Evolutionary conservation across 2,797 vertebrate species (phyloP).

Genomic region (Phylloscopus collybita): DNA sequence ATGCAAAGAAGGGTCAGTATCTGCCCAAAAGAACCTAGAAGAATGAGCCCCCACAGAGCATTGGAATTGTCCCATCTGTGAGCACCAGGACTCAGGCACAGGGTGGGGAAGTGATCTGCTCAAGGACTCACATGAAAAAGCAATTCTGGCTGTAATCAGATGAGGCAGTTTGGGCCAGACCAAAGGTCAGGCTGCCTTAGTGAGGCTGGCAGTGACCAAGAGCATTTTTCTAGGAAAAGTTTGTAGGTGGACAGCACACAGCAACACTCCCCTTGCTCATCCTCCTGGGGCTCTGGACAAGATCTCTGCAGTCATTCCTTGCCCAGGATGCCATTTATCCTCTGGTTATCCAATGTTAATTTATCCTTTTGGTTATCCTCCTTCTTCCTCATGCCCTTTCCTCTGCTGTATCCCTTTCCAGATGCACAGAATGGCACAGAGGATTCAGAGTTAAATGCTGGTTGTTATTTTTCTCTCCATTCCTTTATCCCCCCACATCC

Average conservation of each 20-base stretch:
- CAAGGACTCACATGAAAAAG: background rate
- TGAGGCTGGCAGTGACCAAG: background rate
- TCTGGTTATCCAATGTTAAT: background rate
- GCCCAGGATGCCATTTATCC: background rate
- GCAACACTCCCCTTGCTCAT: accelerated
- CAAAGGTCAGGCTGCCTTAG: background rate
- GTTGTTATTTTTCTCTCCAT: background rate
- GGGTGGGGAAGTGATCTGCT: background rate
- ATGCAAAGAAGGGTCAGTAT: background rate
- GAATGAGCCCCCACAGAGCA: background rate
- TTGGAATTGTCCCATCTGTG: accelerated
- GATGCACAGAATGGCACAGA: background rate
- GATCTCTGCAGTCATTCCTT: background rate
- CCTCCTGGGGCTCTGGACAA: background rate
- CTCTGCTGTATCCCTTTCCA: background rate
- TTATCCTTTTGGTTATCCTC: background rate
- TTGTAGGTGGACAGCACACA: background rate
- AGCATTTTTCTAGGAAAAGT: background rate
- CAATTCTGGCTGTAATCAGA: background rate
- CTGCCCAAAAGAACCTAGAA: background rate
- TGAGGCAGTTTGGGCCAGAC: background rate
- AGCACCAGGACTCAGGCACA: background rate
- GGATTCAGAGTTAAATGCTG: background rate
- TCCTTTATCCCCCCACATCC: background rate
- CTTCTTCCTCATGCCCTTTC: background rate